Conservation (phyloP, 2,113 vertebrate genomes). For the Sula dactylatra region DNA sequence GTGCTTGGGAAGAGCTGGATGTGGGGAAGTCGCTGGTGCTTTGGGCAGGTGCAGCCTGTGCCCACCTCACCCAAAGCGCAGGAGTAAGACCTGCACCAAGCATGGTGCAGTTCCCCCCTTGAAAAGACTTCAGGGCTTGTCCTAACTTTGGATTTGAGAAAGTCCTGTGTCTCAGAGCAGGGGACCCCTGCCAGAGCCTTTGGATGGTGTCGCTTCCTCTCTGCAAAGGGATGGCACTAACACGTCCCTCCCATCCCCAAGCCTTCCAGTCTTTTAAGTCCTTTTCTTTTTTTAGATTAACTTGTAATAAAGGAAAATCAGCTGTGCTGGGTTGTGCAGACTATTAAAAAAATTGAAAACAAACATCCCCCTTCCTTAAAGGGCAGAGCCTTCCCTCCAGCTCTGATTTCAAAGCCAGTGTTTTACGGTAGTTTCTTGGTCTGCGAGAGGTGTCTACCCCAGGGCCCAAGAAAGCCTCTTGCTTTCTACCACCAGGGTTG, state of each 20-base stretch:
- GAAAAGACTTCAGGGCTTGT: background rate
- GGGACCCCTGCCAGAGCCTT: background rate
- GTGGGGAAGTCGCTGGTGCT: background rate
- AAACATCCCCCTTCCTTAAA: background rate
- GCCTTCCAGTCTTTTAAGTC: background rate
- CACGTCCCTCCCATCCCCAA: background rate
- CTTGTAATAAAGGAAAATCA: background rate
- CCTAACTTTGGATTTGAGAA: background rate
- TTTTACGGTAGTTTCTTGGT: background rate
- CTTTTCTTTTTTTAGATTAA: background rate
- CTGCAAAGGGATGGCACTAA: background rate
- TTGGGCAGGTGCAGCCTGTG: background rate
- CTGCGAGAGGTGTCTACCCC: accelerated
- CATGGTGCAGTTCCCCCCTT: background rate
- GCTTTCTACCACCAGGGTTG: background rate
- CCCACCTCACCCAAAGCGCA: background rate
- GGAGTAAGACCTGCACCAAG: background rate
- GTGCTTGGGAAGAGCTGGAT: accelerated
- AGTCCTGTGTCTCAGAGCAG: background rate
- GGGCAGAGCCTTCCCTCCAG: background rate
- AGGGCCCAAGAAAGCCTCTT: background rate
- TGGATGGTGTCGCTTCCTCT: background rate
- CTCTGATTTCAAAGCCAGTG: background rate
- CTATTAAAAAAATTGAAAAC: background rate
- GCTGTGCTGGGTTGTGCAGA: background rate